Percentiles rank a stretch among this genome's conserved stretches.
These are phyloP conservation scores for Vanessa cardui DNA, from an alignment of 2,888 invertebrate species.

Conservation along the genomic window DNA sequence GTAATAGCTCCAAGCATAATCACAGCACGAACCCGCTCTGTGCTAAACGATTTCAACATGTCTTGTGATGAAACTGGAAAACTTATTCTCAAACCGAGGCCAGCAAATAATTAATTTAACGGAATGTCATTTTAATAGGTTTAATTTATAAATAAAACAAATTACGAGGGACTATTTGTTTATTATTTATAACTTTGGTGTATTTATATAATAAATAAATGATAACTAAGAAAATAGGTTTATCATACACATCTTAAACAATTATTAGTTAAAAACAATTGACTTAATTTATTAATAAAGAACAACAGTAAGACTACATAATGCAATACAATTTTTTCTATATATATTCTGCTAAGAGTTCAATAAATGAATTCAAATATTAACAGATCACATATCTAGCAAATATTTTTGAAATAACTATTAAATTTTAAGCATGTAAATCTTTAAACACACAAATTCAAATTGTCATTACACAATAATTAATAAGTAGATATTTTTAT, in stretches of 20 bases:
- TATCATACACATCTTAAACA: conserved; percentile 61
- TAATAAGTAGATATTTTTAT: conserved; percentile 14
- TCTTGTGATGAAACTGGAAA: conserved; percentile 98
- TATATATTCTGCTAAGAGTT: conserved; percentile 36
- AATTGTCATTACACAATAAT: neutral
- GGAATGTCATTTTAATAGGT: conserved; percentile 46
- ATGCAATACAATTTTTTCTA: conserved; percentile 28
- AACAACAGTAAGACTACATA: conserved; percentile 38
- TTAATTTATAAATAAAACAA: conserved; percentile 58
- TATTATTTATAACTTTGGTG: conserved; percentile 81
- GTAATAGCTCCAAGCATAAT: conserved; percentile 98
- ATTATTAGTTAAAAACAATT: conserved; percentile 45
- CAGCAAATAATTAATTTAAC: conserved; percentile 67
- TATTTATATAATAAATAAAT: conserved; percentile 79
- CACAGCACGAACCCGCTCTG: conserved; percentile 93
- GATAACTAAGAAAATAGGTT: conserved; percentile 66
- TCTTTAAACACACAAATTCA: too few species aligned
- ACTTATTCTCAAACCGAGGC: conserved; percentile 95
- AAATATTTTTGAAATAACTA: conserved; percentile 28
- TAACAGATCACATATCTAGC: conserved; percentile 37
- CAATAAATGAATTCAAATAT: conserved; percentile 35
- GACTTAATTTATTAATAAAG: conserved; percentile 39
- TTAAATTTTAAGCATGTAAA: conserved; percentile 11
- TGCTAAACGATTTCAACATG: conserved; percentile 98
- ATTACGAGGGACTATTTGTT: conserved; percentile 72